Base-by-base conservation (phyloP, 2,113 vertebrate species). In the Melozone crissalis region DNA sequence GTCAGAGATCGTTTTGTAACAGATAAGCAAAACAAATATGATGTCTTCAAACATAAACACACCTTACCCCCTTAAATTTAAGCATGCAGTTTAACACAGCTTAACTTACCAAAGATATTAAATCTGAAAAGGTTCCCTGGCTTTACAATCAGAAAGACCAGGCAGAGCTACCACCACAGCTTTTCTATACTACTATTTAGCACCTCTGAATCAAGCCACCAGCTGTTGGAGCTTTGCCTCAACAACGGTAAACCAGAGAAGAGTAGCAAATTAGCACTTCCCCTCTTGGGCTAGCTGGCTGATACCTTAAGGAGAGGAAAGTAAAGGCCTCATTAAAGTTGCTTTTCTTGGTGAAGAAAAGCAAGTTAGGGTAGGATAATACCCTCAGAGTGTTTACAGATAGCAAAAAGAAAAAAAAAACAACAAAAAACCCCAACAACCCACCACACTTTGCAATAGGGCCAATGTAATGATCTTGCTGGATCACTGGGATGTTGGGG, bases 341-440 rank as follows among this genome's bases (percentile, higher is more conserved):
- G 30, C 14, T 71, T 81, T 78, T 84, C 41, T 52, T 92, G 4
- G 19, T 1, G 2, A 59, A 31, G 19, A 55, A 75, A 77, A 51
- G 22, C 6, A 82, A 83, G 14, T 61, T 3, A 55, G 49, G 28
- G 6, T 7, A 69, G 39, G 28, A 33, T 37, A 71, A 59, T 52
- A 31, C 5, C 7, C 7, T 68, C 63, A n/a, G 20, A 67, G 28
- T 35, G 12, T 67, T 83, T 59, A 31, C 15, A 35, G 28, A 76
- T 1, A 58, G 11, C 2, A 54, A 71, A 76, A 71, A 7, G 5
- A 18, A 22, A 55, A 84, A 66, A 49, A 24, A 59, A 39, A 10
- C 44, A 2, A 0, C 51, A 72, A 65, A 59, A 39, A 3, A 0
- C 12, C 12, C 8, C 33, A 41, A 33, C 23, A 51, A 10, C 4